A percentile compares a stretch with the other conserved stretches of the same genome.
Conservation (phyloP, 2,888 invertebrate genomes). For the Sabatieria punctata region DNA sequence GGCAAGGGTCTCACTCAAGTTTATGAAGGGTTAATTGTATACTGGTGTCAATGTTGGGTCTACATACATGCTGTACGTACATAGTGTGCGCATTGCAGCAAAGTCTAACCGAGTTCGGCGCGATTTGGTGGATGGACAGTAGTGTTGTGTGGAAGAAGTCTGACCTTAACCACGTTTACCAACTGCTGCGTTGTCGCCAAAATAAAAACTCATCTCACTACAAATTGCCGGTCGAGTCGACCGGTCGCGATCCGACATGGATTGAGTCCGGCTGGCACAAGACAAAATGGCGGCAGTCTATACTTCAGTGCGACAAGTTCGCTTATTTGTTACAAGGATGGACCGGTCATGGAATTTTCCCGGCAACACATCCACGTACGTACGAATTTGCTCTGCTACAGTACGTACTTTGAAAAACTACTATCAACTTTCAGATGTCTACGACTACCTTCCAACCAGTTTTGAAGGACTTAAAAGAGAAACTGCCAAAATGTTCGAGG, state of each 20-base stretch:
- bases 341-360: constrained; percentile 19
- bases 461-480: constrained; percentile 15
- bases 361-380: constrained; percentile 17
- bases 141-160: constrained; percentile 21
- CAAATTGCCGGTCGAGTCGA: background rate
- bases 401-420: background rate
- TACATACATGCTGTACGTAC: no score
- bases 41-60: no score
- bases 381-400: background rate
- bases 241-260: constrained; percentile 4
- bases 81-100: no score
- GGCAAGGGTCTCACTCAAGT: no score
- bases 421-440: constrained; percentile 17
- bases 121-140: constrained; percentile 30
- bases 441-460: constrained; percentile 25
- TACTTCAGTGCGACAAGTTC: constrained; percentile 13
- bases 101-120: constrained; percentile 26
- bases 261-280: constrained; percentile 14
- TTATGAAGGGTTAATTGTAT: no score
- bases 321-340: constrained; percentile 16
- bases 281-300: constrained; percentile 9
- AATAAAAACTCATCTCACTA: constrained; percentile 16
- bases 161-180: constrained; percentile 22
- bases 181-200: constrained; percentile 18
- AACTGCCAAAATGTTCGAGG: constrained; percentile 21